Evolutionary conservation across 1,140 invertebrate species (phyloP), one percentile per base, ranked within the genome.

Genomic region (Meloidogyne exigua): DNA sequence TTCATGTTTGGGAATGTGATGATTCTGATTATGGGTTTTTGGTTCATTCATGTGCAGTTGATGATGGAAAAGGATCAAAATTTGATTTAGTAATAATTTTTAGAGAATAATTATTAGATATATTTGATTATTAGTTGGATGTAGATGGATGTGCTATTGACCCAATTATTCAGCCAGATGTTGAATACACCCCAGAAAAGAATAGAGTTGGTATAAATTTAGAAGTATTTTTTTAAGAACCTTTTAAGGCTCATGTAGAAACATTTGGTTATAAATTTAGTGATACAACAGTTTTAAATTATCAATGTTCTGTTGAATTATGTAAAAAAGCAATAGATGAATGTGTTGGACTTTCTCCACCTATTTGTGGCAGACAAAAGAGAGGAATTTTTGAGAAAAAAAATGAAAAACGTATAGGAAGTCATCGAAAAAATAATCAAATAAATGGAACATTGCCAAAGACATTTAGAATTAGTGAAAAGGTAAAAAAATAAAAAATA

Each of bases 221-320:
- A 70, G 49, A 15, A 26, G 66, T 76, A 62, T 67, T 0, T 15
- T 21, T 72, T 13, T 44, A 21, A 25, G 68, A 72, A 13, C 68
- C 1, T 23, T 75, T 77, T 57, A 28, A 84, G 78, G 84, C 84
- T 23, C 72, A 63, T 68, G 84, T 83, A 21, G 84, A 85, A 70
- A 85, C 84, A 25, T 85, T 78, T 42, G 85, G 85, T 23, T 85
- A 85, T 73, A 86, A 87, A 73, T 85, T 85, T 70, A 83, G 80
- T 62, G 84, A 87, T 73, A 83, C 85, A 28, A 75, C 76, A 26
- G 83, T 85, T 64, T 76, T 85, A 0, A 87, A 85, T 72, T 85
- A 85, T 36, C 84, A 84, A 72, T 84, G 83, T 68, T 80, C 85
- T 25, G 74, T 84, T 26, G 83, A 84, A 69, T 70, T 86, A 65